Evolutionary conservation across 2,888 invertebrate species (phyloP).

Genomic region (Pedicia rivosa): DNA sequence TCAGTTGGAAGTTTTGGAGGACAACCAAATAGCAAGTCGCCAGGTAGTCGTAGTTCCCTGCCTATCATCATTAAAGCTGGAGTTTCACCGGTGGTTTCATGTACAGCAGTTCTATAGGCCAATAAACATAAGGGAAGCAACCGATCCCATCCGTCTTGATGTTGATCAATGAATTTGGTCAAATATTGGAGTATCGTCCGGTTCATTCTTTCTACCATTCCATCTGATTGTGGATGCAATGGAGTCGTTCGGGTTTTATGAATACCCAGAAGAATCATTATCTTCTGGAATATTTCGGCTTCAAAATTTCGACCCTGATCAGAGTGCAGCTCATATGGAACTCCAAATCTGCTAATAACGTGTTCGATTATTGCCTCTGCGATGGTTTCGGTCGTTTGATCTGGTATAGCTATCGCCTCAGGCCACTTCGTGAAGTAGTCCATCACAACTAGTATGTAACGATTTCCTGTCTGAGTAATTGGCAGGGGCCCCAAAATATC

Average conservation of each 20-base stretch:
- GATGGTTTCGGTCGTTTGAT: too few species aligned
- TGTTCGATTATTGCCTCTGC: conserved; percentile 8
- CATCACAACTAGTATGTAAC: conserved; percentile 11
- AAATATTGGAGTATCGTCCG: conserved; percentile 11
- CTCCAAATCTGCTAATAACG: conserved; percentile 10
- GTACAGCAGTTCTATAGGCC: conserved; percentile 4
- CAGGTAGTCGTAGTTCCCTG: conserved; percentile 9
- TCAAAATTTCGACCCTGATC: conserved; percentile 11
- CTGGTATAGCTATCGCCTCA: too few species aligned
- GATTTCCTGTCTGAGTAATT: conserved; percentile 1
- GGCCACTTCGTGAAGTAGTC: conserved; percentile 13
- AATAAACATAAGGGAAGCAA: conserved; percentile 1
- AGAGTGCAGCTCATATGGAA: conserved; percentile 10
- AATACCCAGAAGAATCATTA: conserved; percentile 6
- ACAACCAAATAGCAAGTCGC: conserved; percentile 6
- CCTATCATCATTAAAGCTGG: conserved; percentile 10
- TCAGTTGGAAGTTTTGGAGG: too few species aligned
- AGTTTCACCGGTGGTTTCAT: conserved; percentile 8
- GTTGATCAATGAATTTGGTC: conserved; percentile 1
- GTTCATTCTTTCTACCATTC: conserved; percentile 15
- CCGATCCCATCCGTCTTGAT: conserved; percentile 5
- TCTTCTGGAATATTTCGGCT: conserved; percentile 6
- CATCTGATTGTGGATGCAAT: conserved; percentile 16
- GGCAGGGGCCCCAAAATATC: conserved; percentile 7
- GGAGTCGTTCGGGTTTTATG: conserved; percentile 13